Evolutionary conservation across 2,888 invertebrate species (phyloP).

Genomic region (Julus scanicus): DNA sequence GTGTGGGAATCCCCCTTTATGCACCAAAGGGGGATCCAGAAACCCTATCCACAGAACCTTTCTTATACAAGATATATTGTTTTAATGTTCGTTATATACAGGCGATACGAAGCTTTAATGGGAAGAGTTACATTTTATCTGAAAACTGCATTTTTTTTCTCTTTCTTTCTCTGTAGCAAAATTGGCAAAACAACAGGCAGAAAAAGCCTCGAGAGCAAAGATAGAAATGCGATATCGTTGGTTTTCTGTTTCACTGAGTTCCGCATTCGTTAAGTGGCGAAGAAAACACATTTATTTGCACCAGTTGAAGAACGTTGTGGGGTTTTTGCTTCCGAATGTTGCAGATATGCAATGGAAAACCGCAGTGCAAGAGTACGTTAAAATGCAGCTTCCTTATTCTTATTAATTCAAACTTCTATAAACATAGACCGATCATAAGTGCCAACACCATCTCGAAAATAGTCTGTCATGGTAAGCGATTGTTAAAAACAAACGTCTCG

Average conservation of each 20-base stretch:
- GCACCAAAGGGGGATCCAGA: background rate
- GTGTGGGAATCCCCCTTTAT: too few relatives aligned
- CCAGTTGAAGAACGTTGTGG: background rate
- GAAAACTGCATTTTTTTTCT: background rate
- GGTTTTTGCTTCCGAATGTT: background rate
- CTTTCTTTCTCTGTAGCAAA: background rate
- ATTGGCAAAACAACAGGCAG: conserved; percentile 39
- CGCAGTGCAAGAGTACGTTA: background rate
- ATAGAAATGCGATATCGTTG: background rate
- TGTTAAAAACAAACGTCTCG: conserved; percentile 9
- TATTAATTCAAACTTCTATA: conserved; percentile 2
- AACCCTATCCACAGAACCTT: background rate
- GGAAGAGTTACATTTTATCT: conserved; percentile 29
- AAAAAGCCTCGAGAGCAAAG: conserved; percentile 7
- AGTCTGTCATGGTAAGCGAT: background rate
- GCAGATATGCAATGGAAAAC: background rate
- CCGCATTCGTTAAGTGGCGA: conserved; percentile 9
- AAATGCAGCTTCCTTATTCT: background rate
- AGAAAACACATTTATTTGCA: background rate
- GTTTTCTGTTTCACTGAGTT: background rate
- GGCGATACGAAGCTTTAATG: conserved; percentile 5
- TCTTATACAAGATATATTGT: background rate
- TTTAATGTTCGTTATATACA: conserved; percentile 9
- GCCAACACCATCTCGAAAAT: background rate
- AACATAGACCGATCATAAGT: background rate